Evolutionary conservation across 1,140 invertebrate species (phyloP).

Genomic region (Gryon sp.): DNA sequence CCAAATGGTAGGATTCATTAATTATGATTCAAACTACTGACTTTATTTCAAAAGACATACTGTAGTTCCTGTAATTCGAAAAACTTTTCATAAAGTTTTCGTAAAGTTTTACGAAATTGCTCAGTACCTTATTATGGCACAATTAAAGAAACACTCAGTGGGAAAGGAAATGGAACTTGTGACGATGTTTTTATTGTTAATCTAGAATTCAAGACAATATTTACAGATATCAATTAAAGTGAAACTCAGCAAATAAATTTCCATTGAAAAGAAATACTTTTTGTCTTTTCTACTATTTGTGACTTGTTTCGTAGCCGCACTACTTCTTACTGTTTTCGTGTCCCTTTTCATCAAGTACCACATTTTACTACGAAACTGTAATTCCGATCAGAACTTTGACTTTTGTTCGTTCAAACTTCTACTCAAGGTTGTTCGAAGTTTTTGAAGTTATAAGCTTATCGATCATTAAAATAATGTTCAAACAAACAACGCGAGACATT

Average conservation of each 20-base stretch:
- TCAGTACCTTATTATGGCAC: not conserved
- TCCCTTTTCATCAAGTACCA: not conserved
- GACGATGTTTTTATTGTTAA: not conserved
- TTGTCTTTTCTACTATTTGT: not conserved
- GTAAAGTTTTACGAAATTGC: not conserved
- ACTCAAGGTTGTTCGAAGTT: not conserved
- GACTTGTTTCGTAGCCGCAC: not conserved
- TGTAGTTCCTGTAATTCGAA: slow-evolving; percentile 22
- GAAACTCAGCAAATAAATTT: not conserved
- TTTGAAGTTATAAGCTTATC: slow-evolving; percentile 6
- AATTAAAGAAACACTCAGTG: not conserved
- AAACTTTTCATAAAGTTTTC: slow-evolving; percentile 29
- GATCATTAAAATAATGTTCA: slow-evolving; percentile 11
- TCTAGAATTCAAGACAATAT: not conserved
- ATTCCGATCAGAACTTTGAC: slow-evolving; percentile 7
- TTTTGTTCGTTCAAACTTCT: not conserved
- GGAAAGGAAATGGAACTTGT: not conserved
- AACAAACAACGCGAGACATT: not conserved
- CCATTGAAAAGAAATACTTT: not conserved
- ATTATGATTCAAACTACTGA: slow-evolving; percentile 45
- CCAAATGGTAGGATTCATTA: slow-evolving; percentile 13
- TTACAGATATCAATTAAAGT: not conserved
- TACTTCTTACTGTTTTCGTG: not conserved
- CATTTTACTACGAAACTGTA: slow-evolving; percentile 12
- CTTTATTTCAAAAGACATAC: slow-evolving; percentile 34